A percentile compares a stretch with the other conserved stretches of the same genome.
These are phyloP conservation scores for Capitella teleta DNA, from an alignment of 1,140 invertebrate species.

Conservation along the genomic window DNA sequence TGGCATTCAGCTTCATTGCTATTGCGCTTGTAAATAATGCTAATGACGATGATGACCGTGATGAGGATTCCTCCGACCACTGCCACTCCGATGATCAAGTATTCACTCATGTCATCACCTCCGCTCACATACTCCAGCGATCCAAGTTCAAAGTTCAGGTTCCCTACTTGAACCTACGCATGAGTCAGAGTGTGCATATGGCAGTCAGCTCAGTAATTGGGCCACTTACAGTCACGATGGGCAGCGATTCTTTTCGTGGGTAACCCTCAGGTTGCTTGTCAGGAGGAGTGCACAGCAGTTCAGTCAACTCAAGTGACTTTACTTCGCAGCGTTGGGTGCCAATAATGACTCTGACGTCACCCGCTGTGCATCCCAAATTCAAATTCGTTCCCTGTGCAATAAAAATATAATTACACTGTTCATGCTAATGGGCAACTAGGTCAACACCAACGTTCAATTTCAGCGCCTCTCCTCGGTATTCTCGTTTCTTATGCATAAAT, in stretches of 20 bases:
- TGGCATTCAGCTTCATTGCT: conserved; percentile 89
- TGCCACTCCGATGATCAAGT: conserved; percentile 43
- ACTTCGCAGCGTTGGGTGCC: conserved; percentile 80
- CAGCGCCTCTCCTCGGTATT: conserved; percentile 87
- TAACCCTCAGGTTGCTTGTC: conserved; percentile 55
- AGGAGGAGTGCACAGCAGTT: conserved; percentile 63
- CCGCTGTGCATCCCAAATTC: conserved; percentile 79
- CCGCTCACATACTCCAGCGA: conserved; percentile 76
- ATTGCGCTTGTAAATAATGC: conserved; percentile 78
- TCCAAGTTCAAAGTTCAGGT: conserved; percentile 69
- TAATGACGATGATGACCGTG: conserved; percentile 69
- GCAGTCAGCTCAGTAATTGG: not conserved
- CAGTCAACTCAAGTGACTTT: conserved; percentile 74
- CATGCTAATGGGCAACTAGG: not conserved
- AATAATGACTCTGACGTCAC: conserved; percentile 86
- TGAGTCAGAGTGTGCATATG: conserved; percentile 64
- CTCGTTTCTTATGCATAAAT: conserved; percentile 64
- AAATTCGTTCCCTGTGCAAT: conserved; percentile 62
- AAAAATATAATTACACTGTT: conserved; percentile 2
- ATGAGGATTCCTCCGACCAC: conserved; percentile 71
- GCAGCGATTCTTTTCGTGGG: not conserved
- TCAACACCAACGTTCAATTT: conserved; percentile 64
- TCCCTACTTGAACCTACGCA: conserved; percentile 73
- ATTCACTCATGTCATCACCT: conserved; percentile 61
- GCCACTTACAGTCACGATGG: not conserved